Evolutionary conservation across 2,797 vertebrate species (phyloP).

Genomic region (Pseudochaenichthys georgianus): DNA sequence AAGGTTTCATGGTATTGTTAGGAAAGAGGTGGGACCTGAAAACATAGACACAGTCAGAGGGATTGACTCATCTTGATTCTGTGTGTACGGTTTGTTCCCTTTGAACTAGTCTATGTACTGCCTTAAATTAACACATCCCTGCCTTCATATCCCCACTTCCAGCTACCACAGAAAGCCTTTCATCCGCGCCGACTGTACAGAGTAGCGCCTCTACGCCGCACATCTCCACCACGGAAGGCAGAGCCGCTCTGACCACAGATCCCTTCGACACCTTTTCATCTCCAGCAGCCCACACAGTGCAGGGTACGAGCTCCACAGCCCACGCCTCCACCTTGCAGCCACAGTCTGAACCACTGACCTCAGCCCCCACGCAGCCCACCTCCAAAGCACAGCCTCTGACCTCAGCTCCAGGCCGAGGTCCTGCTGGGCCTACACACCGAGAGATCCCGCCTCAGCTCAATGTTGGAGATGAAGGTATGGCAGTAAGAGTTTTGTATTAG

Average conservation of each 20-base stretch:
- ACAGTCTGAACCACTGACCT: slow-evolving; percentile 29
- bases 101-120: slow-evolving; percentile 36
- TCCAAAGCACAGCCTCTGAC: slow-evolving; percentile 40
- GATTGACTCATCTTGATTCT: background rate
- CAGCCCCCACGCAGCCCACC: slow-evolving; percentile 26
- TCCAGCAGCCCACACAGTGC: slow-evolving; percentile 38
- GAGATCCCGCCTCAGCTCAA: slow-evolving; percentile 78
- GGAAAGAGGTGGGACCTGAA: background rate
- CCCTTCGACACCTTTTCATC: slow-evolving; percentile 57
- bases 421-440: slow-evolving; percentile 48
- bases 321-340: slow-evolving; percentile 25
- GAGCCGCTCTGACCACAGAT: slow-evolving; percentile 37
- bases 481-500: background rate
- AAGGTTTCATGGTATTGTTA: background rate
- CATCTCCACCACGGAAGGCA: slow-evolving; percentile 28
- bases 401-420: slow-evolving; percentile 33
- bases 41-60: slow-evolving; percentile 18
- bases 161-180: slow-evolving; percentile 56
- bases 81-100: slow-evolving; percentile 11
- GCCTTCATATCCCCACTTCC: slow-evolving; percentile 40
- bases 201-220: slow-evolving; percentile 36
- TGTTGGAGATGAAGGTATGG: slow-evolving; percentile 80
- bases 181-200: slow-evolving; percentile 28
- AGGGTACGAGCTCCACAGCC: slow-evolving; percentile 28
- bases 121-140: slow-evolving; percentile 40